Conservation (phyloP, 2,113 vertebrate genomes). For the Sorex araneus region DNA sequence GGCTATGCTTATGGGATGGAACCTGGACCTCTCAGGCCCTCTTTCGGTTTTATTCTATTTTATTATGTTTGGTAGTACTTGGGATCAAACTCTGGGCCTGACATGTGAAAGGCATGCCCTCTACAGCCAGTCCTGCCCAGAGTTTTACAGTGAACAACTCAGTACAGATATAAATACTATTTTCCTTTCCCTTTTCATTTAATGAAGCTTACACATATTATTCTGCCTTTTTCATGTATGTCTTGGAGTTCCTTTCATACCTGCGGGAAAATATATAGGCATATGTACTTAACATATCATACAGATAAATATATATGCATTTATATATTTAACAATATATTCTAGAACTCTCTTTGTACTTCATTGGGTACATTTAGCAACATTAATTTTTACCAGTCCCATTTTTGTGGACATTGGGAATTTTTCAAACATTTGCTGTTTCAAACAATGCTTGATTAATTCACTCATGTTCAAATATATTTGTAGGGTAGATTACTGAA, state of each 20-base stretch:
- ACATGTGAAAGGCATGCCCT: background rate
- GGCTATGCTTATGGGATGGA: too few species aligned
- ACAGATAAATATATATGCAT: background rate
- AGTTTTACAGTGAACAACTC: slow-evolving; percentile 33
- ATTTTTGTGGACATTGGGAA: slow-evolving; percentile 20
- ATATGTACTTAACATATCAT: background rate
- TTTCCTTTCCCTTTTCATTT: slow-evolving; percentile 35
- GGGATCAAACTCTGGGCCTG: background rate
- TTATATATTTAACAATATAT: background rate
- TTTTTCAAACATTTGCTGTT: slow-evolving; percentile 38
- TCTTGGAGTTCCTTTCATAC: slow-evolving; percentile 46
- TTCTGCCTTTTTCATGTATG: slow-evolving; percentile 10
- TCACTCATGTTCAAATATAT: slow-evolving; percentile 57
- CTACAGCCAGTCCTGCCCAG: background rate
- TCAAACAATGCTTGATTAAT: slow-evolving; percentile 39
- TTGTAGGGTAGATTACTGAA: slow-evolving; percentile 60
- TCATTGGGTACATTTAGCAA: background rate
- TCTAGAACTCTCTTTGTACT: background rate
- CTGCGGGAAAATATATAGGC: slow-evolving; percentile 22
- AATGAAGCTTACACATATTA: background rate
- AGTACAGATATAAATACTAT: slow-evolving; percentile 42
- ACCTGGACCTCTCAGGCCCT: too few species aligned
- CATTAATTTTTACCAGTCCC: slow-evolving; percentile 36
- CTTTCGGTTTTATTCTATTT: background rate
- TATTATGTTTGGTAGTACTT: too few species aligned